phyloP scores from a whole-genome alignment of 1,140 invertebrate genomes.

The Riptortus pedestris region DNA sequence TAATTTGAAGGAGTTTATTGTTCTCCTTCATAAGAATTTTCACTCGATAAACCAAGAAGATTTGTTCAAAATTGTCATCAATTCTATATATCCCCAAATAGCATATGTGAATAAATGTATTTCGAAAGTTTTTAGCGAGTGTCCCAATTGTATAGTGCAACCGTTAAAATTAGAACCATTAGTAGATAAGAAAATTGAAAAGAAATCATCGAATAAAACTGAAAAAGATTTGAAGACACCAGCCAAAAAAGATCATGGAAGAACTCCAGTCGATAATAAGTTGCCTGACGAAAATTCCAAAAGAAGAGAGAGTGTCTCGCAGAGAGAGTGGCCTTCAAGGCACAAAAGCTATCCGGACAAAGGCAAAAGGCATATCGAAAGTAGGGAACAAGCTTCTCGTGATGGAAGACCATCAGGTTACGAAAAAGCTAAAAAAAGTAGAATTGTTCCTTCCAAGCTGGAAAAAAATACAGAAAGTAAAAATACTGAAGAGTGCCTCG shows the following conservation, averaged over 20 bases:
- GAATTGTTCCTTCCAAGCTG: no score
- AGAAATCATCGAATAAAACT: background rate
- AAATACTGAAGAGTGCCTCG: no score
- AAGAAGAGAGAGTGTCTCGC: background rate
- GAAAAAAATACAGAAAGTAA: no score
- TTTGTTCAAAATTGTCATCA: background rate
- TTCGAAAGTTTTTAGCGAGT: background rate
- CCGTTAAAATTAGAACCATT: no score
- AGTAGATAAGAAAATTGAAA: background rate
- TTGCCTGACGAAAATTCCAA: background rate
- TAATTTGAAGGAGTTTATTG: background rate
- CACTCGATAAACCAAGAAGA: background rate
- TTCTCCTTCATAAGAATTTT: background rate
- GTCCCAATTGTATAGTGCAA: background rate
- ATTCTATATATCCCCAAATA: background rate
- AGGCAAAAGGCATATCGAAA: no score
- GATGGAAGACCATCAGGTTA: slow-evolving; percentile 7
- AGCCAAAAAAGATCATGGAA: no score
- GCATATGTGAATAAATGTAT: background rate
- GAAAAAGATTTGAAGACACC: no score
- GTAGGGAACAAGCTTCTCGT: no score
- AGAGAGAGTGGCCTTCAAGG: no score
- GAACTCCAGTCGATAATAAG: no score
- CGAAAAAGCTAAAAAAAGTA: background rate
- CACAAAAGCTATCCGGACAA: no score